A percentile compares a stretch with the other conserved stretches of the same genome.
Evolutionary conservation across 2,797 vertebrate species (phyloP).

Genomic region (Menidia menidia): DNA sequence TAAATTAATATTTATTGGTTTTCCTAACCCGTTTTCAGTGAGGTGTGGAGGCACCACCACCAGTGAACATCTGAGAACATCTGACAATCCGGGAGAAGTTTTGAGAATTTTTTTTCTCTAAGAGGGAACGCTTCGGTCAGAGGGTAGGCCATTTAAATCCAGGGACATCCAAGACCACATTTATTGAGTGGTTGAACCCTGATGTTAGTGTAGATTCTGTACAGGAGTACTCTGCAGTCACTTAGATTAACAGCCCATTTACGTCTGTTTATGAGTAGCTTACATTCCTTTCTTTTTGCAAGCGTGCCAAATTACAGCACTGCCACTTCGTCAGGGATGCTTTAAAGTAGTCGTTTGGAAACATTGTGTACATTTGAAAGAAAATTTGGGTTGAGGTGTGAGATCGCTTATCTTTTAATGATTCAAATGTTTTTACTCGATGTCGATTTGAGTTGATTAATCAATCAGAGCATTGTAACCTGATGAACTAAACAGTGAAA

Average conservation of each 20-base stretch:
- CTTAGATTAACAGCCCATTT: slow-evolving; percentile 53
- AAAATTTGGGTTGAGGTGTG: neutral
- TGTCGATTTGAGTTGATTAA: too few species aligned
- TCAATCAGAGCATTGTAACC: neutral
- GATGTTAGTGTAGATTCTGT: slow-evolving; percentile 15
- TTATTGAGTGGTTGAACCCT: slow-evolving; percentile 28
- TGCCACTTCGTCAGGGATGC: neutral
- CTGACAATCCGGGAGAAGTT: too few species aligned
- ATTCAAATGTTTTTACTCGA: neutral
- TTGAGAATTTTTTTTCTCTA: neutral
- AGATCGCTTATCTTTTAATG: too few species aligned
- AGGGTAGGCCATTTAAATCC: slow-evolving; percentile 32
- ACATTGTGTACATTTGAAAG: neutral
- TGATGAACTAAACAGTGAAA: neutral
- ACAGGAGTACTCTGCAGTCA: slow-evolving; percentile 22
- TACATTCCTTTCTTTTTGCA: slow-evolving; percentile 51
- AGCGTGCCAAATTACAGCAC: slow-evolving; percentile 4
- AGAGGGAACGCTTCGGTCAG: neutral
- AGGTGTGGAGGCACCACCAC: too few species aligned
- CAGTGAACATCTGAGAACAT: neutral
- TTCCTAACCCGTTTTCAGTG: neutral
- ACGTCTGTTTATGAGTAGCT: slow-evolving; percentile 40
- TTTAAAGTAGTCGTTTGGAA: neutral
- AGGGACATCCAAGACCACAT: slow-evolving; percentile 37
- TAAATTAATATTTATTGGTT: neutral